Base-by-base conservation (phyloP, 2,888 invertebrate genomes). In the Sesamia inferens region DNA sequence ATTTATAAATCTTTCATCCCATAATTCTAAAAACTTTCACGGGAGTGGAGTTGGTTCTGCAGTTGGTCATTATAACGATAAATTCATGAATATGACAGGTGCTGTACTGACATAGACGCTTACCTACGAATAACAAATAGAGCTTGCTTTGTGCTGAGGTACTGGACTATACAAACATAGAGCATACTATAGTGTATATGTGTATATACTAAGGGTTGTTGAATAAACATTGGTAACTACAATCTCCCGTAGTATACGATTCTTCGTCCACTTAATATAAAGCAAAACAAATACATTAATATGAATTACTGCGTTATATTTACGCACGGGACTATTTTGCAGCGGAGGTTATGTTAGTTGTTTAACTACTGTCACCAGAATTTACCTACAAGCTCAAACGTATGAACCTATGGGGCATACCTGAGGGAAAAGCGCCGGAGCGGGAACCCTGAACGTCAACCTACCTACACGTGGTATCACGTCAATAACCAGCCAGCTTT, bases 61-160 rank as follows among this genome's bases (percentile, higher is more conserved):
- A 66, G 62, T 71, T 78, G 31, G 58, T 59, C 63, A 76, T 74
- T 71, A 68, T 58, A 47, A 66, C 64, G 64, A 85, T 79, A 80
- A 67, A 84, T 80, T 80, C 64, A 76, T 72, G 71, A 72, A 84
- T 86, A 74, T 74, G 75, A 74, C 78, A 76, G 69, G 64, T 75
- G 66, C 58, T 76, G 14, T 68, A 62, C 66, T 71, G 68, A 62
- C 58, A 58, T 68, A 70, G 65, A 77, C 70, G 68, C 58, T 63
- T 63, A 82, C 19, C 76, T 68, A 64, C 75, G 79, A 78, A 82
- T 74, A 79, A 79, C 81, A 73, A 79, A 71, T 72, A 71, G 55
- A 57, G 62, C 64, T 71, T 59, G 71, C 71, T 71, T 78, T 85
- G 71, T 68, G 48, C 76, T 71, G 73, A 74, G 71, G 47, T 48